These are phyloP conservation scores for Perca flavescens DNA, from an alignment of 2,113 vertebrate species.

Conservation along the genomic window DNA sequence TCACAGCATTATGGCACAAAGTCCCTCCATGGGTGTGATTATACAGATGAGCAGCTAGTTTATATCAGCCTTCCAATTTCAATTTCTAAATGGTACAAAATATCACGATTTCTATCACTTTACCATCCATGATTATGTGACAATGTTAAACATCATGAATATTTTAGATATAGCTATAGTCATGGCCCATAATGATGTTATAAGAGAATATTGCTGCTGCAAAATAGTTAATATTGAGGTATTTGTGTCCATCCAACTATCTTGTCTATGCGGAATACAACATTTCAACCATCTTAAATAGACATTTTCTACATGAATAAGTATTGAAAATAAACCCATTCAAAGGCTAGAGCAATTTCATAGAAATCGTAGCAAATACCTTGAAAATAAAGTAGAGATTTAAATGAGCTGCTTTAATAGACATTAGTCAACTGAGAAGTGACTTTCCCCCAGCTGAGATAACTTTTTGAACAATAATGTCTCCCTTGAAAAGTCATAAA, in stretches of 20 bases:
- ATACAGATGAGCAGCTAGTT: constrained; percentile 40
- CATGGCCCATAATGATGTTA: constrained; percentile 27
- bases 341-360: constrained; percentile 46
- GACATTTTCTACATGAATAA: constrained; percentile 63
- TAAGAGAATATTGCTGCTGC: constrained; percentile 33
- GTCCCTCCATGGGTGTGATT: constrained; percentile 18
- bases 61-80: constrained; percentile 27
- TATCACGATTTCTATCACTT: constrained; percentile 35
- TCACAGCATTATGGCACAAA: constrained; percentile 23
- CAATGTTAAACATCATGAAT: constrained; percentile 61
- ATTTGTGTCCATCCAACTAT: constrained; percentile 40
- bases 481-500: constrained; percentile 51
- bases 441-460: constrained; percentile 41
- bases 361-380: constrained; percentile 37
- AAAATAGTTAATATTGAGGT: constrained; percentile 40
- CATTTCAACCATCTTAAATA: constrained; percentile 57
- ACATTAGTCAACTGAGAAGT: constrained; percentile 51
- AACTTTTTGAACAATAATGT: constrained; percentile 62
- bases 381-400: constrained; percentile 56
- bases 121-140: constrained; percentile 31
- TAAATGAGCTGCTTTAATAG: constrained; percentile 63
- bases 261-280: constrained; percentile 26
- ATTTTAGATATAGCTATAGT: constrained; percentile 44
- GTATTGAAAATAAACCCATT: constrained; percentile 50
- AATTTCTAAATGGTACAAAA: constrained; percentile 33